These are phyloP conservation scores for Oncorhynchus nerka DNA, from an alignment of 2,113 vertebrate species.

Conservation along the genomic window DNA sequence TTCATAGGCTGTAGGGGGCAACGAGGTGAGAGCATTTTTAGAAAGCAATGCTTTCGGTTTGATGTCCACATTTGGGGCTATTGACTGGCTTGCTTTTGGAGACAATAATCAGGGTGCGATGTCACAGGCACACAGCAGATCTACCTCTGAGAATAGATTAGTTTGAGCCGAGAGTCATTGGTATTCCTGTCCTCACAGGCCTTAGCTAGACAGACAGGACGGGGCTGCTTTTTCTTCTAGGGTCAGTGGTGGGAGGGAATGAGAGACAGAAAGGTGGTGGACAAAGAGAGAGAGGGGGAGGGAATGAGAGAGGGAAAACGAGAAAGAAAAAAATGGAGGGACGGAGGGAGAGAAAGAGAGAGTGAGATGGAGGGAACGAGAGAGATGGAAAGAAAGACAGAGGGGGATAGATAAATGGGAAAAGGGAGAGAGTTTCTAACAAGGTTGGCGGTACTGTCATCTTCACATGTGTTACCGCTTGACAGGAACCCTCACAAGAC, in stretches of 20 bases:
- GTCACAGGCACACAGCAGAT: conserved; percentile 56
- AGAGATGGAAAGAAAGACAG: conserved; percentile 6
- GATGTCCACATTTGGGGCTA: conserved; percentile 23
- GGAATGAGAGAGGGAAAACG: too few relatives aligned
- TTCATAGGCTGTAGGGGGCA: not conserved
- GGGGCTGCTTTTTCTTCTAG: conserved; percentile 48
- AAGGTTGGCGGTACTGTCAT: conserved; percentile 29
- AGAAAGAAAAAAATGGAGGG: not conserved
- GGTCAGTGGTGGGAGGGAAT: conserved; percentile 31
- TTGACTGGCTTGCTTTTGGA: conserved; percentile 48
- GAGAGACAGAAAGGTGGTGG: conserved; percentile 1
- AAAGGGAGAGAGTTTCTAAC: not conserved
- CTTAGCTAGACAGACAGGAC: conserved; percentile 41
- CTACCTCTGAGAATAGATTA: conserved; percentile 62
- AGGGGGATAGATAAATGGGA: not conserved
- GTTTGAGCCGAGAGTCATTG: conserved; percentile 52
- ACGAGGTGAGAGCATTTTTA: conserved; percentile 7
- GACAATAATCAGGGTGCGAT: conserved; percentile 64
- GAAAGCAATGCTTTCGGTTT: conserved; percentile 17
- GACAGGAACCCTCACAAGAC: conserved; percentile 57
- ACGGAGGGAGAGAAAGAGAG: not conserved
- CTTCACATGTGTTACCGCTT: conserved; percentile 40
- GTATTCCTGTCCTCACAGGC: conserved; percentile 58
- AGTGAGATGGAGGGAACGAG: not conserved
- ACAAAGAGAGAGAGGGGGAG: not conserved